Conservation (phyloP, 2,888 invertebrate genomes). For the Scrobipalpa costella region DNA sequence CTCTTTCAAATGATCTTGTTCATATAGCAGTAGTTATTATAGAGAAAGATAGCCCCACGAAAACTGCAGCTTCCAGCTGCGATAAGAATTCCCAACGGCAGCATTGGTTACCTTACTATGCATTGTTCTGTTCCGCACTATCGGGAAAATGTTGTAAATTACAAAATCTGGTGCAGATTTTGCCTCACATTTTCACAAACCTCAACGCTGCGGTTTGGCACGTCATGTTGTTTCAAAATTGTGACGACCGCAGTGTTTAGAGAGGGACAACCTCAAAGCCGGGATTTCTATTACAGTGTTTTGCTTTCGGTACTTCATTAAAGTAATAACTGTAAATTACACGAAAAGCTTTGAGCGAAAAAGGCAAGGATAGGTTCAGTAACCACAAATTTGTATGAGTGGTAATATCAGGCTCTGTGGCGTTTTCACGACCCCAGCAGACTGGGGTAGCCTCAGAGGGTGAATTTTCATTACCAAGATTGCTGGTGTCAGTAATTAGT, state of each 20-base stretch:
- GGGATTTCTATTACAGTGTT: background rate
- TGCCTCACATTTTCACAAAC: conserved; percentile 6
- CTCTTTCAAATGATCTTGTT: too few relatives aligned
- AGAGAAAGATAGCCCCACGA: background rate
- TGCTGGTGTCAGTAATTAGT: conserved; percentile 57
- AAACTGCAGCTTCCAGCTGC: background rate
- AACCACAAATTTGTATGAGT: background rate
- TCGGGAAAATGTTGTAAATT: conserved; percentile 8
- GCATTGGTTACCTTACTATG: conserved; percentile 37
- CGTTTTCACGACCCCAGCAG: background rate
- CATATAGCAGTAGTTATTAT: too few relatives aligned
- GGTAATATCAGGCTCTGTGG: background rate
- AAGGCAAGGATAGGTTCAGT: background rate
- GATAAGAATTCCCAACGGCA: background rate
- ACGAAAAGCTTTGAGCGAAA: background rate
- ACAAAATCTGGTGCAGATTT: conserved; percentile 1
- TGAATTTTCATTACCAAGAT: conserved; percentile 17
- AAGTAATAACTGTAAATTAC: background rate
- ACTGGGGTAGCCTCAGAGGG: background rate
- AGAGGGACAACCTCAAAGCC: conserved; percentile 16
- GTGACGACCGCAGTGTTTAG: conserved; percentile 12
- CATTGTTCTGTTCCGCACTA: conserved; percentile 6
- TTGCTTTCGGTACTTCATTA: background rate
- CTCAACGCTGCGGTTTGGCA: background rate
- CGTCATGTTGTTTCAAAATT: conserved; percentile 17